Base-by-base conservation (phyloP, 2,888 invertebrate species). In the Nasonovia ribisnigri region DNA sequence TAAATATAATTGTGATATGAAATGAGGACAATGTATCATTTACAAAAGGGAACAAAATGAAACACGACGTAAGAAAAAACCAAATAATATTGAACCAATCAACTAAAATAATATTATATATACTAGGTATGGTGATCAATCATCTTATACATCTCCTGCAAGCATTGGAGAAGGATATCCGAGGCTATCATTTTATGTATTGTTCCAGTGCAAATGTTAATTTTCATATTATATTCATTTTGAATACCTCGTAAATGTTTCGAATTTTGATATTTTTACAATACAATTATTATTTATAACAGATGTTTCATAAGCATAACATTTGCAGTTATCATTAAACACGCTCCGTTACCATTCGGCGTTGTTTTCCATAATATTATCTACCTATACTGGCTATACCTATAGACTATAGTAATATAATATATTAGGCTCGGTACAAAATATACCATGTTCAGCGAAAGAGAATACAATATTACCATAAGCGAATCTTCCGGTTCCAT, bases 381-480 rank as follows among this genome's bases (percentile, higher is more conserved):
- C 20, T n/a, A 67, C n/a, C 77, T 77, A 77, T 20, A 20, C 77
- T 16, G 36, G 36, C 77, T 77, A 77, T 77, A 77, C 2, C 16
- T 77, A 1, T 36, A 77, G 36, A n/a, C n/a, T 5, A n/a, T n/a
- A 16, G 16, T 77, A 77, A 77, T 67, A 36, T 77, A 36, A 36
- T 77, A 77, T 77, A 36, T 77, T 77, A 77, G 36, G 36, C 77
- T 77, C 77, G 20, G 36, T 77, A 77, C 20, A 8, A 77, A 77
- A 36, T 77, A 36, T 36, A 24, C 77, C 77, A 77, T 36, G 20
- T 36, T 77, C 36, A 77, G 36, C 20, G 36, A 77, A 20, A 77
- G 77, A 77, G 20, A 77, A 36, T 77, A 77, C 77, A 77, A 77
- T 77, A 77, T 77, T 77, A 77, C 36, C 20, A 77, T 77, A 77